Percentiles rank a stretch among this genome's conserved stretches.
Conservation (phyloP, 2,113 vertebrate species). For the Cettia cetti region DNA sequence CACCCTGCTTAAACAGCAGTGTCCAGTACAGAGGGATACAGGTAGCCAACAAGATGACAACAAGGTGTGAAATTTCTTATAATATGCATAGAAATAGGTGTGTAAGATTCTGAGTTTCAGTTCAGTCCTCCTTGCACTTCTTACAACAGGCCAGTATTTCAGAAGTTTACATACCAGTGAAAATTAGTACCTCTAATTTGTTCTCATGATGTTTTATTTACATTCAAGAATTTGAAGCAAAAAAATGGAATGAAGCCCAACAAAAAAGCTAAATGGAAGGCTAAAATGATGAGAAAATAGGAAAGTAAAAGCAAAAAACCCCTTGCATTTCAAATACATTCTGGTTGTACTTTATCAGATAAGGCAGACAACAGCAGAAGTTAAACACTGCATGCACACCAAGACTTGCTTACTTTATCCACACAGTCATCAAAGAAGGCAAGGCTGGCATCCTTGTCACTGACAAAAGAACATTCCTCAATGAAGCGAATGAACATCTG, state of each 20-base stretch:
- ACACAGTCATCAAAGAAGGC: slow-evolving; percentile 99
- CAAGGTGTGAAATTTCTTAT: background rate
- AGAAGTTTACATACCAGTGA: background rate
- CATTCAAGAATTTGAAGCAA: background rate
- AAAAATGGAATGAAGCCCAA: background rate
- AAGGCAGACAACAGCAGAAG: background rate
- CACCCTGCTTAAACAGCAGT: background rate
- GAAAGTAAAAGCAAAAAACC: background rate
- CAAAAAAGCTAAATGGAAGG: background rate
- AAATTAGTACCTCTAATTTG: background rate
- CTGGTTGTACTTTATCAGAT: background rate
- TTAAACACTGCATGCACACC: background rate
- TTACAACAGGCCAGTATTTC: background rate
- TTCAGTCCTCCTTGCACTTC: background rate
- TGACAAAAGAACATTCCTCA: slow-evolving; percentile 98
- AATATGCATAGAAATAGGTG: background rate
- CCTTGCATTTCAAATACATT: background rate
- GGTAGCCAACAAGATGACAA: background rate
- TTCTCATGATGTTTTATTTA: background rate
- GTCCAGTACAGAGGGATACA: background rate
- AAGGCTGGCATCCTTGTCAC: slow-evolving; percentile 95
- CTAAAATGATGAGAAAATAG: background rate
- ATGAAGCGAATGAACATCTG: slow-evolving; percentile 99
- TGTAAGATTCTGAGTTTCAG: background rate
- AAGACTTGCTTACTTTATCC: slow-evolving; percentile 86